A percentile compares a stretch with the other conserved stretches of the same genome.
Conservation (phyloP, 2,888 invertebrate genomes). For the Cartodere bifasciata region DNA sequence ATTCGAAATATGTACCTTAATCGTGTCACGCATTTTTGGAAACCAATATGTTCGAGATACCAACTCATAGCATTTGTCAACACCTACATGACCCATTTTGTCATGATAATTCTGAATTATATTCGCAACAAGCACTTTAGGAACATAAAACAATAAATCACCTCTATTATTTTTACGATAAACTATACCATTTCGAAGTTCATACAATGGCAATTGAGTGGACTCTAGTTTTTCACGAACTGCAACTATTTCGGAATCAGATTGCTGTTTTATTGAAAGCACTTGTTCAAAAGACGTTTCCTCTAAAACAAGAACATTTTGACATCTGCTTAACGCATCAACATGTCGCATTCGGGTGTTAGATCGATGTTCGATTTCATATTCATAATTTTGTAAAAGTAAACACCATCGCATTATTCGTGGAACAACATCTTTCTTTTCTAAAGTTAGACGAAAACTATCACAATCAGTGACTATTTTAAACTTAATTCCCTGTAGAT, state of each 20-base stretch:
- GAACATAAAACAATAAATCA: slow-evolving; percentile 15
- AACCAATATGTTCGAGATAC: slow-evolving; percentile 23
- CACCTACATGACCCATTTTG: slow-evolving; percentile 21
- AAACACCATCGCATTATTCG: slow-evolving; percentile 22
- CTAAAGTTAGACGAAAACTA: slow-evolving; percentile 19
- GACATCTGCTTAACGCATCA: slow-evolving; percentile 20
- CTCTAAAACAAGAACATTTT: slow-evolving; percentile 16
- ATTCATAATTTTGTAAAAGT: slow-evolving; percentile 18
- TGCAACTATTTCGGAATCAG: slow-evolving; percentile 16
- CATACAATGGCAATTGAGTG: slow-evolving; percentile 12
- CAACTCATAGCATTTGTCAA: slow-evolving; percentile 19
- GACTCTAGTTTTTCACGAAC: slow-evolving; percentile 15
- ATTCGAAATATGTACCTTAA: slow-evolving; percentile 17
- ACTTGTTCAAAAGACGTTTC: slow-evolving; percentile 17
- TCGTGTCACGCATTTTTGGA: slow-evolving; percentile 18
- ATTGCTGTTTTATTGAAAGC: slow-evolving; percentile 14
- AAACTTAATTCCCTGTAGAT: slow-evolving; percentile 21
- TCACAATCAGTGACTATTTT: slow-evolving; percentile 24
- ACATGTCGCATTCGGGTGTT: slow-evolving; percentile 21
- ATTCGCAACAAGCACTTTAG: slow-evolving; percentile 14
- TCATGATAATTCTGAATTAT: slow-evolving; percentile 15
- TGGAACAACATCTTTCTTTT: slow-evolving; percentile 22
- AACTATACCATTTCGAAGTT: slow-evolving; percentile 17
- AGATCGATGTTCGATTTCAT: slow-evolving; percentile 14
- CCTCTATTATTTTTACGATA: slow-evolving; percentile 14